Evolutionary conservation across 2,888 invertebrate species (phyloP), one percentile per base, ranked within the genome.

Genomic region (Drosophila infuscata): DNA sequence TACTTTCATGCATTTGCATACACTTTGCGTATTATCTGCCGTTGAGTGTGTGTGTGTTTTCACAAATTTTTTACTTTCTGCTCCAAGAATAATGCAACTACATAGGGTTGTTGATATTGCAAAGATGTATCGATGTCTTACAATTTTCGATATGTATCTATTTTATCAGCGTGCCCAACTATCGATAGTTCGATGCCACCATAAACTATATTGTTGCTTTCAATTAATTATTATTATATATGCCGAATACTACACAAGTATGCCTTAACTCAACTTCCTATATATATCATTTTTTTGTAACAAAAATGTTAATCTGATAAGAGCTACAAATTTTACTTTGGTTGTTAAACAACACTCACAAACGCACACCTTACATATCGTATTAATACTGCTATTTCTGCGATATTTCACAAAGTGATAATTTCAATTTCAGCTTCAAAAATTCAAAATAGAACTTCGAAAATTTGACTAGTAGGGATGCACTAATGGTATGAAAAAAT

Each of bases 21-120:
- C 62, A 72, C 76, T 76, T 69, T 63, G 60, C 76, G 72, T 32
- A 43, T 57, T 41, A 43, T 59, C 60, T 65, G 69, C 60, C 41
- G 20, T 30, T 70, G 58, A 25, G 25, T 53, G 15, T 36, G 63
- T 66, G 51, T 61, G 51, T 49, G 62, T 79, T 75, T 79, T 75
- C 63, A 71, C 76, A 74, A 79, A 70, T 79, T 76, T 79, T 80
- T 66, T 58, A 29, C 60, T 72, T 69, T 66, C 63, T 74, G 76
- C 79, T 80, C 54, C 71, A 66, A 80, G 80, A 75, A 72, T 69
- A 80, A 80, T 80, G 76, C 79, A 79, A 76, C 79, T 74, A 78
- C 60, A 79, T 79, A 78, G 76, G 79, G 76, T 77, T 77, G 76
- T 78, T 77, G 76, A 76, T 73, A 69, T 66, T 71, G 67, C 69